phyloP scores from a whole-genome alignment of 2,888 invertebrate genomes.

The Camptogramma bilineatum region DNA sequence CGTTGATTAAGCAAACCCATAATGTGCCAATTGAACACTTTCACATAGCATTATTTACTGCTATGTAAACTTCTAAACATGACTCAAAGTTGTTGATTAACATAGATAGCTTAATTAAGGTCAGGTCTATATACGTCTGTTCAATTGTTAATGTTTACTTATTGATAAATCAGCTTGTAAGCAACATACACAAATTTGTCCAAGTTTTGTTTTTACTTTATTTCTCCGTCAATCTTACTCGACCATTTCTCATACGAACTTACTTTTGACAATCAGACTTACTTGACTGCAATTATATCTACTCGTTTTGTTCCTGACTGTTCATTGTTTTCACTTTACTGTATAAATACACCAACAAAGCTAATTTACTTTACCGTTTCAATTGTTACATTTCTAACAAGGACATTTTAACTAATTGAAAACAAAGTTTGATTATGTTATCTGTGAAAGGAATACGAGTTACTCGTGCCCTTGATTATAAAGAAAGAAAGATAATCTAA shows the following conservation, averaged over 20 bases:
- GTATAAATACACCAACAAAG: constrained; percentile 5
- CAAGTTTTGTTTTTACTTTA: not conserved
- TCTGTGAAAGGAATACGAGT: not conserved
- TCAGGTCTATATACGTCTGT: constrained; percentile 17
- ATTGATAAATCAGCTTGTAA: constrained; percentile 3
- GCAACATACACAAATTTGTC: not conserved
- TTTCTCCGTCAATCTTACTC: not conserved
- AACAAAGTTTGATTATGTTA: not conserved
- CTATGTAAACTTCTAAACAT: not conserved
- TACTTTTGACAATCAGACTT: not conserved
- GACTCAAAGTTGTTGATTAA: not conserved
- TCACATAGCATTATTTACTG: not conserved
- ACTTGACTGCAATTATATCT: not conserved
- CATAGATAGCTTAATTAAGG: constrained; percentile 23
- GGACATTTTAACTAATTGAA: constrained; percentile 1
- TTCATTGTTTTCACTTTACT: not conserved
- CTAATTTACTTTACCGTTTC: constrained; percentile 24
- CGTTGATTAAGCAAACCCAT: no score
- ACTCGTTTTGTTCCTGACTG: not conserved
- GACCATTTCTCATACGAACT: not conserved
- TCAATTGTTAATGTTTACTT: constrained; percentile 20
- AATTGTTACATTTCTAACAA: constrained; percentile 9
- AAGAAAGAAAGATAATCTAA: no score
- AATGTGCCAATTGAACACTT: no score
- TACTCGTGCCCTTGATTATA: no score